phyloP scores from a whole-genome alignment of 2,888 invertebrate genomes.

The Toxonevra muliebris region DNA sequence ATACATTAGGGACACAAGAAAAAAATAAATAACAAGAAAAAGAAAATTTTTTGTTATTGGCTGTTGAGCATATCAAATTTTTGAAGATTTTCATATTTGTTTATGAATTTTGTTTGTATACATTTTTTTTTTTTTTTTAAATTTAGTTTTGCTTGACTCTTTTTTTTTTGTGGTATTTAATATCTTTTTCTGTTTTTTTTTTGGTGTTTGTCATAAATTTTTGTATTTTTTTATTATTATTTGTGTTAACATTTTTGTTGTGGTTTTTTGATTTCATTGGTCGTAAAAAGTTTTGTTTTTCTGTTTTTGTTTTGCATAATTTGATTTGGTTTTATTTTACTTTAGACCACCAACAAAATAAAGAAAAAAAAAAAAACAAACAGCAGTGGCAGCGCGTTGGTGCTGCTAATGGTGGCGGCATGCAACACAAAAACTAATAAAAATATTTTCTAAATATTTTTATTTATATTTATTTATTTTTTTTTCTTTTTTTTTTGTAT shows the following conservation, averaged over 20 bases:
- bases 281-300: neutral
- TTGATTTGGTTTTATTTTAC: neutral
- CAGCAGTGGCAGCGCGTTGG: too few relatives aligned
- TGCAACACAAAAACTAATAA: too few relatives aligned
- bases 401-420: too few relatives aligned
- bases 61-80: too few relatives aligned
- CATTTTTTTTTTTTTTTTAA: neutral
- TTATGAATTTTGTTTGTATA: neutral
- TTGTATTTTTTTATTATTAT: neutral
- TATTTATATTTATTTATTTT: too few relatives aligned
- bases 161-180: slow-evolving; percentile 7
- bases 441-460: too few relatives aligned
- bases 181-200: slow-evolving; percentile 9
- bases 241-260: too few relatives aligned
- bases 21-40: too few relatives aligned
- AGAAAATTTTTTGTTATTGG: too few relatives aligned
- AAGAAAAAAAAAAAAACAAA: too few relatives aligned
- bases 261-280: neutral
- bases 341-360: neutral
- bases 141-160: neutral
- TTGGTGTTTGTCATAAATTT: slow-evolving; percentile 11
- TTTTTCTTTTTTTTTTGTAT: too few relatives aligned
- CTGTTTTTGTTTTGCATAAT: neutral
- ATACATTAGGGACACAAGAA: too few relatives aligned
- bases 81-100: neutral